Conservation (phyloP, 2,888 invertebrate species). For the Pteria penguin region DNA sequence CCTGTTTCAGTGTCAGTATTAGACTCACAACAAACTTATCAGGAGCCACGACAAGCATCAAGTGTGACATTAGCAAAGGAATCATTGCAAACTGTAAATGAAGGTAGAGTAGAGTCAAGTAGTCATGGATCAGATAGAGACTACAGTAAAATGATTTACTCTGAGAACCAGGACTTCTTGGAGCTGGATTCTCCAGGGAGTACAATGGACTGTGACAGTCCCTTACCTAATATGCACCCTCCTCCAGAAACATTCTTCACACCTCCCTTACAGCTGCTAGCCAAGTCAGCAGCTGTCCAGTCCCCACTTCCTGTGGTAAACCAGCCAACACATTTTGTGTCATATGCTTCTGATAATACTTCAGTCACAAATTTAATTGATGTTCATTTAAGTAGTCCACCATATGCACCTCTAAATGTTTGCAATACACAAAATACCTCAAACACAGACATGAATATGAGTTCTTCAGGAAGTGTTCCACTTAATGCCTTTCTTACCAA, state of each 20-base stretch:
- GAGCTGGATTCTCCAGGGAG: slow-evolving; percentile 6
- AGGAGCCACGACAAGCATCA: neutral
- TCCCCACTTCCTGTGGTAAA: neutral
- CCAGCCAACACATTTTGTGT: no score
- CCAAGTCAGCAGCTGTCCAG: neutral
- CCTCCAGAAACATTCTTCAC: neutral
- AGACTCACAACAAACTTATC: neutral
- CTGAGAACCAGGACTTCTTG: slow-evolving; percentile 8
- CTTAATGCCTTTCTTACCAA: neutral
- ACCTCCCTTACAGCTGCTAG: neutral
- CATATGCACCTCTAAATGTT: no score
- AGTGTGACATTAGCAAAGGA: neutral
- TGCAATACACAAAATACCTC: neutral
- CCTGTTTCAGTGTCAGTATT: neutral
- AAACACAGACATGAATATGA: neutral
- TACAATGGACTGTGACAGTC: neutral
- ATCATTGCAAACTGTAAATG: neutral
- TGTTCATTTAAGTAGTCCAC: neutral
- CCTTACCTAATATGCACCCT: neutral
- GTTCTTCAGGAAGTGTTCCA: neutral
- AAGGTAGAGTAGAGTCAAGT: no score
- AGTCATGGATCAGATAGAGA: neutral
- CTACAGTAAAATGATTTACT: slow-evolving; percentile 15
- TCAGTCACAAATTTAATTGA: neutral
- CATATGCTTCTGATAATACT: neutral